These are phyloP conservation scores for Tetropium fuscum DNA, from an alignment of 2,888 invertebrate species.

Conservation along the genomic window DNA sequence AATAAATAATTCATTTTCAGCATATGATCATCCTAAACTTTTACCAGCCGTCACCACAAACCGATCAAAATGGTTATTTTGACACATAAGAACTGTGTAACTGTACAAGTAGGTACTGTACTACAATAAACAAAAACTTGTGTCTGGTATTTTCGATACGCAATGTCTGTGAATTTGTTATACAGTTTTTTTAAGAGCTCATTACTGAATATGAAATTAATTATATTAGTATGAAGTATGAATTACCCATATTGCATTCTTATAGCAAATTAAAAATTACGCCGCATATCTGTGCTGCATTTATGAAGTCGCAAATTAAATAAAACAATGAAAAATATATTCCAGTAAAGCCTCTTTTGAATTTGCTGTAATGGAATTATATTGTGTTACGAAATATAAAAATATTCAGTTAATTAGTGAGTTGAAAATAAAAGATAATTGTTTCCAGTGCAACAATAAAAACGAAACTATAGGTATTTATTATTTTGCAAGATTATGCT, in stretches of 20 bases:
- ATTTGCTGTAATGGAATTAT: slow-evolving; percentile 38
- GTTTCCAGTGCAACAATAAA: slow-evolving; percentile 40
- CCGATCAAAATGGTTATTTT: too few species aligned
- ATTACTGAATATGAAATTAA: slow-evolving; percentile 35
- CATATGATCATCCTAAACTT: too few species aligned
- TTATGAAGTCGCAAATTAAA: slow-evolving; percentile 39
- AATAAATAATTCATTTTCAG: too few species aligned
- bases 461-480: slow-evolving; percentile 48
- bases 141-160: too few species aligned
- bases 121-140: too few species aligned
- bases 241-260: slow-evolving; percentile 31
- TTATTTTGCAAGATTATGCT: slow-evolving; percentile 52
- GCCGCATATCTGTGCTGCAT: slow-evolving; percentile 38
- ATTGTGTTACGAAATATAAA: slow-evolving; percentile 45
- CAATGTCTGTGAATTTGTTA: too few species aligned
- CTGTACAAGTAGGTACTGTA: too few species aligned
- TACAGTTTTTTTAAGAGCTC: too few species aligned
- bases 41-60: too few species aligned
- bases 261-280: slow-evolving; percentile 38
- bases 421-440: slow-evolving; percentile 47
- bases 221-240: slow-evolving; percentile 34
- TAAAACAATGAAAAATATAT: slow-evolving; percentile 44
- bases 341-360: slow-evolving; percentile 36
- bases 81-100: too few species aligned
- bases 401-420: slow-evolving; percentile 53